Base-by-base conservation (phyloP, 2,888 invertebrate species). In the Lasioglossum villosulum region DNA sequence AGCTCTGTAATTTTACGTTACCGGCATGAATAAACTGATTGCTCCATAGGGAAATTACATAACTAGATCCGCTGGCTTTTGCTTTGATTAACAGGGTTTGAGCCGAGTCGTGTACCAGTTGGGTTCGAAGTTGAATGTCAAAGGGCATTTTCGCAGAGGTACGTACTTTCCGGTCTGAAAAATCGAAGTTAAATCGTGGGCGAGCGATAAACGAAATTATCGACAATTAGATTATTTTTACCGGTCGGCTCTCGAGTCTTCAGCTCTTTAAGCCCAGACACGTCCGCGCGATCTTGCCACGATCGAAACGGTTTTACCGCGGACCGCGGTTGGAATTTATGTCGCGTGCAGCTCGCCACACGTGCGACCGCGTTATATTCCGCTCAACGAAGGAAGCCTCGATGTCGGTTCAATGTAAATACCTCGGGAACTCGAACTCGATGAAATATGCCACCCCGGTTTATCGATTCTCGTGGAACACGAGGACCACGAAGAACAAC, bases 241-340 rank as follows among this genome's bases (percentile, higher is more conserved):
- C 52, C n/a, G 52, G 52, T 23, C 52, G 3, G n/a, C n/a, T 52
- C 42, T 14, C 23, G 52, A 52, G 23, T 10, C 8, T 52, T 52
- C 52, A n/a, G 52, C 37, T 71, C 45, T 72, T 75, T 56, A 37
- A 73, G 68, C 27, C 45, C 45, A 70, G 83, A 10, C 72, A 37
- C 72, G 66, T 76, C 42, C 72, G 72, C 10, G 16, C 27, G 63
- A 30, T 63, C 30, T 63, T 16, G 27, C 63, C 14, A 16, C n/a
- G 63, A 74, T 37, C 56, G 73, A 82, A 82, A 82, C 73, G 73
- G 39, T 83, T 82, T 82, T 66, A 66, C 34, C 66, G 72, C 75
- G 66, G 66, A 42, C 52, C 48, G 68, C n/a, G 37, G 82, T 14
- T 56, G 72, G 78, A 89, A 88, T 88, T 89, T 80, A 79, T 72